phyloP scores from a whole-genome alignment of 2,888 invertebrate genomes.

The Brenthis hecate region DNA sequence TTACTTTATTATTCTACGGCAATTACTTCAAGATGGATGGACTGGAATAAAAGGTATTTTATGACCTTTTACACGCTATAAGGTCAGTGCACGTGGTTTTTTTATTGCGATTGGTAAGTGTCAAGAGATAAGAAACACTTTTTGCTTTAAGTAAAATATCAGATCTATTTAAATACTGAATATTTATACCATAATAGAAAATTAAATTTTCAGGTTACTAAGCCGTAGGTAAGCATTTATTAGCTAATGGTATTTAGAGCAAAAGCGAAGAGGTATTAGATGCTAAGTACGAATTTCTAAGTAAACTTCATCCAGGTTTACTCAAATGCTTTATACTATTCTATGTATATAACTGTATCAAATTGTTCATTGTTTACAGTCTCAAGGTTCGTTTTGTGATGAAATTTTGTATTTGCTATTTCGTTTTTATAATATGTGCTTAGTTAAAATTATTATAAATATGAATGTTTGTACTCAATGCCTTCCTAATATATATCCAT shows the following conservation, averaged over 20 bases:
- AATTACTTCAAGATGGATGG: no score
- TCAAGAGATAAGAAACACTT: no score
- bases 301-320: constrained; percentile 8
- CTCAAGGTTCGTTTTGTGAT: background rate
- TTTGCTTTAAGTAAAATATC: background rate
- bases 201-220: constrained; percentile 1
- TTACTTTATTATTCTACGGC: no score
- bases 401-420: background rate
- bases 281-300: constrained; percentile 14
- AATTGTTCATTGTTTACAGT: constrained; percentile 10
- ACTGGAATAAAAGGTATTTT: no score
- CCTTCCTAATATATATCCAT: no score
- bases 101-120: no score
- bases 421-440: no score
- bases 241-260: constrained; percentile 12
- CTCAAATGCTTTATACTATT: background rate
- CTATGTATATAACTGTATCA: background rate
- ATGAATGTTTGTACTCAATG: no score
- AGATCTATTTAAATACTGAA: background rate
- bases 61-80: no score
- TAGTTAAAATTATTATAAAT: no score
- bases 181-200: background rate
- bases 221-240: constrained; percentile 8
- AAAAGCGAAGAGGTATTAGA: constrained; percentile 11
- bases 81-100: no score